Base-by-base conservation (phyloP, 2,797 vertebrate species). In the Simalia tracyae region DNA sequence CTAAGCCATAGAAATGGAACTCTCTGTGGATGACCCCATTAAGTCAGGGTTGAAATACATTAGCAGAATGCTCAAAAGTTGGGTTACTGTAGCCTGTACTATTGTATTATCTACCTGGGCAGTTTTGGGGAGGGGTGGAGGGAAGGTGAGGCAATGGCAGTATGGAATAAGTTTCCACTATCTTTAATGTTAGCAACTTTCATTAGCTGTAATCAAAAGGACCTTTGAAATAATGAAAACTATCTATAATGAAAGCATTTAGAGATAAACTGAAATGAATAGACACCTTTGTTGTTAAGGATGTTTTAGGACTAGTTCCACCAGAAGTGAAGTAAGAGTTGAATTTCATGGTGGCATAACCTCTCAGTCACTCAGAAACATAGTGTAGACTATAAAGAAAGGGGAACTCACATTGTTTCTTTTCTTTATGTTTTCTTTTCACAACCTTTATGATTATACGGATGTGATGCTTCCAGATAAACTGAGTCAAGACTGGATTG, bases 241-340 rank as follows among this genome's bases (percentile, higher is more conserved):
- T 63, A 17, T 85, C 86, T 91, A 89, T 92, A 86, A 89, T 81
- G 56, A 19, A 81, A 64, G 36, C 56, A 85, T 88, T 92, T 89
- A 87, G 59, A 84, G 50, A 91, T 66, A 93, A 84, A 68, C 63
- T 92, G 61, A 90, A 61, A n/a, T 88, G 72, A 87, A 91, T 92
- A 85, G 66, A 42, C 42, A 68, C 8, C 88, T 92, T 87, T 90
- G 72, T 64, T 84, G 42, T n/a, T 90, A 90, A 56, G 42, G 42
- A 46, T 64, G 11, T 57, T 92, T 64, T 90, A 92, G 85, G 72
- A 42, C 57, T 60, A 87, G 22, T 56, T 84, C 42, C 42, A 56
- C 19, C 36, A 31, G 54, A 92, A 86, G 63, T 42, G 72, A 89
- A 68, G 15, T n/a, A 72, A 63, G 61, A 66, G 14, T 85, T 84